Conservation (phyloP, 92 coral and sea anemone species). For the Heteractis magnifica region DNA sequence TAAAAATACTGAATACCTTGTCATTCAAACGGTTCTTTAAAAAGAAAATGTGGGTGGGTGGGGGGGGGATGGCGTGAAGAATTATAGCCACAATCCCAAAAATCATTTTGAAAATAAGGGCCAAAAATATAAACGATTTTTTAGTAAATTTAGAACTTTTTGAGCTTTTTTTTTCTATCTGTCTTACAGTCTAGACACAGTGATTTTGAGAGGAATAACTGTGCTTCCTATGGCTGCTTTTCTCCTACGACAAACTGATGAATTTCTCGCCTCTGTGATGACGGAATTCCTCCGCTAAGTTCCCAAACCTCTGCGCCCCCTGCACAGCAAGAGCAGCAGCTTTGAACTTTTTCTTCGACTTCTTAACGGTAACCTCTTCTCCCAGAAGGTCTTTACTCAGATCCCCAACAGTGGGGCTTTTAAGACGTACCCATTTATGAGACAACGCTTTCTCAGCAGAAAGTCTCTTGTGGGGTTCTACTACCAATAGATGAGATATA, state of each 20-base stretch:
- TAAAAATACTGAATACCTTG: too few species aligned
- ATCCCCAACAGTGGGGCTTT: constrained; percentile 48
- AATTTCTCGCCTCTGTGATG: constrained; percentile 87
- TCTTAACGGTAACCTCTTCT: constrained; percentile 22
- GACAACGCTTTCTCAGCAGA: constrained; percentile 78
- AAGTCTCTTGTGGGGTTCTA: constrained; percentile 56
- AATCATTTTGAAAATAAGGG: too few species aligned
- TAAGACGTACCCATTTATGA: constrained; percentile 76
- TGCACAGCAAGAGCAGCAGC: constrained; percentile 90
- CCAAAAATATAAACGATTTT: too few species aligned
- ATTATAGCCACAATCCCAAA: too few species aligned
- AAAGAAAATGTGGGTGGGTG: too few species aligned
- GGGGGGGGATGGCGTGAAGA: too few species aligned
- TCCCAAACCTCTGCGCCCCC: constrained; percentile 82
- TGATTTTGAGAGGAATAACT: too few species aligned
- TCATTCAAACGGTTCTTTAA: too few species aligned
- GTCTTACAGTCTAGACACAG: too few species aligned
- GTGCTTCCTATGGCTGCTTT: background rate
- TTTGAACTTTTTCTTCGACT: constrained; percentile 70
- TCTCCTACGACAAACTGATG: constrained; percentile 26
- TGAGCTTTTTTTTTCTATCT: too few species aligned
- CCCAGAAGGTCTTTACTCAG: constrained; percentile 45
- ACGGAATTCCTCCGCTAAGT: constrained; percentile 80
- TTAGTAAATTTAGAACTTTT: too few species aligned
- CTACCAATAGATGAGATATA: constrained; percentile 73